A percentile compares a stretch with the other conserved stretches of the same genome.
Evolutionary conservation across 2,888 invertebrate species (phyloP).

Genomic region (Dryobota labecula): DNA sequence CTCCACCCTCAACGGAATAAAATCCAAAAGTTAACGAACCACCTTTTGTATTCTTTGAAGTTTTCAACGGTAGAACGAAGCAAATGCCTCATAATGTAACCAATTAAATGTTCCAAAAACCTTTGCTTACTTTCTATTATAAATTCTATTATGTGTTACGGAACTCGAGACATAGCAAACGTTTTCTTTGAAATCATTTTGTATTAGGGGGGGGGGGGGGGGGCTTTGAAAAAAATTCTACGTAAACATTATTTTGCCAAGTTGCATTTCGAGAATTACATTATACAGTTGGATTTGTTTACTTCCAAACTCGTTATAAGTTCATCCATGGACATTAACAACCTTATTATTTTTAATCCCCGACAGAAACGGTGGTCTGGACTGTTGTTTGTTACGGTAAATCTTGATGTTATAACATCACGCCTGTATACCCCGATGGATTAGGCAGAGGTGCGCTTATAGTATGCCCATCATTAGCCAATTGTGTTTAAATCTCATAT

Average conservation of each 20-base stretch:
- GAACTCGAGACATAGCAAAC: slow-evolving; percentile 24
- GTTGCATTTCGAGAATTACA: slow-evolving; percentile 19
- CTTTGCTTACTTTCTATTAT: slow-evolving; percentile 35
- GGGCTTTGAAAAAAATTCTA: not conserved
- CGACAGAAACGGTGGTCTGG: too few relatives aligned
- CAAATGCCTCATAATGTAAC: slow-evolving; percentile 54
- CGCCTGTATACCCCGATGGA: too few relatives aligned
- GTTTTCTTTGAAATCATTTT: slow-evolving; percentile 28
- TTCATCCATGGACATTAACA: slow-evolving; percentile 24
- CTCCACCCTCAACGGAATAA: slow-evolving; percentile 31
- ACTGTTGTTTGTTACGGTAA: too few relatives aligned
- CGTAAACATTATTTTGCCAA: slow-evolving; percentile 16
- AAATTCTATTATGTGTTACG: slow-evolving; percentile 36
- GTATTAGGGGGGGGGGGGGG: too few relatives aligned
- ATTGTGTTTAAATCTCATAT: too few relatives aligned
- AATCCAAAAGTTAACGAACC: slow-evolving; percentile 55
- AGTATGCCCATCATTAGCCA: too few relatives aligned
- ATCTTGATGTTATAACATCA: too few relatives aligned
- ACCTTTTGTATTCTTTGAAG: slow-evolving; percentile 57
- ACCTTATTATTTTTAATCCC: slow-evolving; percentile 9
- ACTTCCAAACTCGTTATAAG: slow-evolving; percentile 34
- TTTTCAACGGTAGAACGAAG: slow-evolving; percentile 33
- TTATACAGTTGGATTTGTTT: slow-evolving; percentile 26
- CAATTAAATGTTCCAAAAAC: slow-evolving; percentile 62
- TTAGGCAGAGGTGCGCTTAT: too few relatives aligned